Evolutionary conservation across 1,140 invertebrate genomes (phyloP).

Genomic region (Drosophila takahashii): DNA sequence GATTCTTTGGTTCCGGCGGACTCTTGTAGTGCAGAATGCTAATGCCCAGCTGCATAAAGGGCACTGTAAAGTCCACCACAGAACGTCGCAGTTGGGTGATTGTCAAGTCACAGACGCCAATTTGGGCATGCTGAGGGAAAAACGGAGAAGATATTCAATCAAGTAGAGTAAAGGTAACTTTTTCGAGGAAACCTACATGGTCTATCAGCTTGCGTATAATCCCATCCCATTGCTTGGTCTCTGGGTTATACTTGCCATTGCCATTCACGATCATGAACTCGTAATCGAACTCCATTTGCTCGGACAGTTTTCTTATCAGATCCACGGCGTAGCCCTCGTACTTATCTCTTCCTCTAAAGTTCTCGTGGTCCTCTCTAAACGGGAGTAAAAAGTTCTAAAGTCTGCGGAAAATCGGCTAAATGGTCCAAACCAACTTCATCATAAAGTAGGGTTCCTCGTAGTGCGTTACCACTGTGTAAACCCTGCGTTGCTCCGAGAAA

Average conservation of each 20-base stretch:
- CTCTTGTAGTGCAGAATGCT: conserved; percentile 95
- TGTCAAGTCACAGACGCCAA: conserved; percentile 95
- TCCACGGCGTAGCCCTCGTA: conserved; percentile 92
- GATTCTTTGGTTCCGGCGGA: conserved; percentile 93
- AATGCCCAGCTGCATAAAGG: conserved; percentile 95
- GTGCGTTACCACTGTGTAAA: conserved; percentile 74
- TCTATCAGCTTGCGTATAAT: conserved; percentile 92
- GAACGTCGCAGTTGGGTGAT: conserved; percentile 93
- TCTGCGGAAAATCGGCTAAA: too few species aligned
- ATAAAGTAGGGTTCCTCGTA: conserved; percentile 79
- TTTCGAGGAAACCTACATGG: conserved; percentile 86
- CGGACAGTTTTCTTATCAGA: conserved; percentile 89
- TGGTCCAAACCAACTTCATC: conserved; percentile 62
- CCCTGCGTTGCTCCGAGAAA: conserved; percentile 63
- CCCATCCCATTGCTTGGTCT: conserved; percentile 92
- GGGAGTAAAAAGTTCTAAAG: background rate
- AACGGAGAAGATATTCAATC: background rate
- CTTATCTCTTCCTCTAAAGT: conserved; percentile 85
- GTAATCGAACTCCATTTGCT: conserved; percentile 90
- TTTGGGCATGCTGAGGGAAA: conserved; percentile 90
- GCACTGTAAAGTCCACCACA: conserved; percentile 95
- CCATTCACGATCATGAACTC: conserved; percentile 90
- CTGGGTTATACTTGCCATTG: conserved; percentile 88
- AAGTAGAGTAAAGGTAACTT: background rate
- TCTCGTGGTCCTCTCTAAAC: conserved; percentile 64